phyloP scores from a whole-genome alignment of 2,888 invertebrate genomes.

The Pseudococcus jackbeardsleyi region DNA sequence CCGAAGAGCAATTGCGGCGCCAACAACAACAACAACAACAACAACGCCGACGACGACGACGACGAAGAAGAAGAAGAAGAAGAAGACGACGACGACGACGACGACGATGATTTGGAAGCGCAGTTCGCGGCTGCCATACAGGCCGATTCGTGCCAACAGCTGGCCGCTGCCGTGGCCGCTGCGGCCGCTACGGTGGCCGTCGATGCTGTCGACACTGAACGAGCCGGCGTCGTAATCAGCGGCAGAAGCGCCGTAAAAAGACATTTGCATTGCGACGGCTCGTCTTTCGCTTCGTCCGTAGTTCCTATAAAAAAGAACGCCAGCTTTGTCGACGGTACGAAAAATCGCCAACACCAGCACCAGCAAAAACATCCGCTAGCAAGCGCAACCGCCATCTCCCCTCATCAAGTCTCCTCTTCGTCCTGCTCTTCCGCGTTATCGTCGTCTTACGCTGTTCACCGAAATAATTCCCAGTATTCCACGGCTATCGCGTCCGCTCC shows the following conservation, averaged over 20 bases:
- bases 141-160: neutral
- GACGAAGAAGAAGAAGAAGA: too few relatives aligned
- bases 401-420: neutral
- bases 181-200: neutral
- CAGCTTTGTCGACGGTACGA: neutral
- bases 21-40: neutral
- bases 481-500: neutral
- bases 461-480: neutral
- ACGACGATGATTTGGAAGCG: constrained; percentile 2
- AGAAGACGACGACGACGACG: neutral
- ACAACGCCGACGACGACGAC: neutral
- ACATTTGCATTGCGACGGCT: neutral
- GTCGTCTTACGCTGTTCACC: neutral
- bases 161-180: neutral
- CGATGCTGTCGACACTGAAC: neutral
- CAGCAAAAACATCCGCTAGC: neutral
- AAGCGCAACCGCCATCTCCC: neutral
- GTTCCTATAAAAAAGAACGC: constrained; percentile 54
- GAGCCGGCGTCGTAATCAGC: constrained; percentile 48
- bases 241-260: constrained; percentile 42
- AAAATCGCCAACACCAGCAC: neutral
- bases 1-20: neutral
- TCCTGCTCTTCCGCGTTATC: neutral
- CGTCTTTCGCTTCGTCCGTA: constrained; percentile 1
- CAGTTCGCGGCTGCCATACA: neutral